A percentile compares a stretch with the other conserved stretches of the same genome.
Conservation (phyloP, 2,888 invertebrate species). For the Luperina testacea region DNA sequence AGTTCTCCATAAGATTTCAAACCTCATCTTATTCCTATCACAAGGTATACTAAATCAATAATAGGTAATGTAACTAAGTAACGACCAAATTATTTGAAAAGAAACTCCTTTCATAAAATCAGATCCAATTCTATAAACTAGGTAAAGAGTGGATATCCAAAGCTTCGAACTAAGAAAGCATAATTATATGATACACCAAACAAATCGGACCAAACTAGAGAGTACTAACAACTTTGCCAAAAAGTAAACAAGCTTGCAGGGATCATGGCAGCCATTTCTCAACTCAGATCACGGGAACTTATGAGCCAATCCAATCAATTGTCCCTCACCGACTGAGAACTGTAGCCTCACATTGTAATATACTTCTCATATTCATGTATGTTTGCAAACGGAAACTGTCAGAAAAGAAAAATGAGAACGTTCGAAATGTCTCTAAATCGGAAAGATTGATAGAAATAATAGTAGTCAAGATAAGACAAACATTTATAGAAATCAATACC, state of each 20-base stretch:
- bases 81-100: background rate
- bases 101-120: background rate
- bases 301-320: constrained; percentile 6
- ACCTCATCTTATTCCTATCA: background rate
- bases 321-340: background rate
- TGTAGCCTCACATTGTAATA: background rate
- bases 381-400: background rate
- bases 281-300: constrained; percentile 25
- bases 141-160: background rate
- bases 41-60: background rate
- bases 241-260: constrained; percentile 23
- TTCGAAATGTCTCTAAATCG: background rate
- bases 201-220: constrained; percentile 8
- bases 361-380: constrained; percentile 5
- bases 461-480: background rate
- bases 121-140: background rate
- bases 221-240: constrained; percentile 32
- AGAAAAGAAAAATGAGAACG: background rate
- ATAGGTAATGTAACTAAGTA: background rate
- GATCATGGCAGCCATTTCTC: constrained; percentile 28
- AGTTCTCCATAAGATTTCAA: background rate
- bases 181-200: constrained; percentile 7
- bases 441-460: background rate
- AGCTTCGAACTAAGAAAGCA: constrained; percentile 9
- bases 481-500: background rate